These are phyloP conservation scores for Festucalex cinctus DNA, from an alignment of 2,113 vertebrate species.

Conservation along the genomic window DNA sequence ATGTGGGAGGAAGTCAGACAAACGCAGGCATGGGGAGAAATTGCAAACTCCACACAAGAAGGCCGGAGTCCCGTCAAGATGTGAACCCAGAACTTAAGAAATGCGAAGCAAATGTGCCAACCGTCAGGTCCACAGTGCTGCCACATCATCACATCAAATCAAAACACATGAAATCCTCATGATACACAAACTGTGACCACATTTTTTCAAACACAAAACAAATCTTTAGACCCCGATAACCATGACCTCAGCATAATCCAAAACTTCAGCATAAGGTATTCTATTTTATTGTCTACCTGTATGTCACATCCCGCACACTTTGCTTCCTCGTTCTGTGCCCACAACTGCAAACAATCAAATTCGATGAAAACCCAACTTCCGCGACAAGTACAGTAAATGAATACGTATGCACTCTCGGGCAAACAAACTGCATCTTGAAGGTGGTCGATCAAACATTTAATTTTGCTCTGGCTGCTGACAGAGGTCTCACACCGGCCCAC, in stretches of 20 bases:
- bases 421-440: conserved; percentile 45
- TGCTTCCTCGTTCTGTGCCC: neutral
- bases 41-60: too few relatives aligned
- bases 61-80: too few relatives aligned
- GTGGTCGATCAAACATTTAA: conserved; percentile 69
- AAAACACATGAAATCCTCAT: neutral
- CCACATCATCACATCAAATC: neutral
- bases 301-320: neutral
- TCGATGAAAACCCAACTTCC: neutral
- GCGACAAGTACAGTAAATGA: neutral
- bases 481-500: conserved; percentile 50
- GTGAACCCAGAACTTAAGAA: too few relatives aligned
- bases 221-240: neutral
- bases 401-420: conserved; percentile 4
- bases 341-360: neutral
- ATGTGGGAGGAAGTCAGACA: too few relatives aligned
- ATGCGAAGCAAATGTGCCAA: too few relatives aligned
- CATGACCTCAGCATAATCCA: neutral
- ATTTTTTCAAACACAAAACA: neutral
- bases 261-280: too few relatives aligned
- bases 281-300: neutral
- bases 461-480: conserved; percentile 66
- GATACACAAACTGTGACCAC: neutral
- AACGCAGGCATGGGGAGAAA: too few relatives aligned
- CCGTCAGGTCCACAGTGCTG: too few relatives aligned